Base-by-base conservation (phyloP, 2,888 invertebrate species). In the Thelaira solivaga region DNA sequence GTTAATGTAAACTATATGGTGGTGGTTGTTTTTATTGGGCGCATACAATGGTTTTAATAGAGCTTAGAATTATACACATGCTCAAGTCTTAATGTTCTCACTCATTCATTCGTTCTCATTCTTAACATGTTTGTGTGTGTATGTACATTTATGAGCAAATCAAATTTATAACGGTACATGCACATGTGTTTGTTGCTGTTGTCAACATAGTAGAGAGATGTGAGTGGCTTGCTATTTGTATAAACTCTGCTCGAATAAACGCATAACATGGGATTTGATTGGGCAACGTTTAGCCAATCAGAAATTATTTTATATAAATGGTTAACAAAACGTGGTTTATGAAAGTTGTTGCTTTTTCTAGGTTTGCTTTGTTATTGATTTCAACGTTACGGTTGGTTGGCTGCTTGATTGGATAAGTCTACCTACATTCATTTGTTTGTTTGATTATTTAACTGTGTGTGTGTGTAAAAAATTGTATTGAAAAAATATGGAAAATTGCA, bases 261-360 rank as follows among this genome's bases (percentile, higher is more conserved):
- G 65, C 59, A 36, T 26, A 26, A 41, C 34, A 26, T 5, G 2
- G 29, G n/a, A 41, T 59, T 51, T 74, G 59, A 59, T 74, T 74
- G 41, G 65, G 34, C 24, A 59, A 11, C 26, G 5, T 16, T 18
- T 29, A 13, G 13, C 73, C 73, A 74, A 74, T 67, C 65, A 74
- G 26, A 43, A 34, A 7, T 22, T 20, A 5, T 34, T 51, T 5
- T 7, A 13, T 49, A 7, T n/a, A 8, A 22, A 24, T 45, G 13
- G 22, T 41, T 26, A 11, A n/a, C 4, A 1, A 43, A 36, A 65
- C 39, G 20, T 10, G 10, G 11, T 16, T 49, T 31, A 49, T 31
- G 49, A 39, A 51, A 31, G 59, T 49, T 49, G 69, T 13, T 69
- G 1, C 22, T 51, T 34, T 29, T 24, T 11, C 34, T 34, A 36